phyloP scores from a whole-genome alignment of 2,797 vertebrate species.

The Simalia tracyae region DNA sequence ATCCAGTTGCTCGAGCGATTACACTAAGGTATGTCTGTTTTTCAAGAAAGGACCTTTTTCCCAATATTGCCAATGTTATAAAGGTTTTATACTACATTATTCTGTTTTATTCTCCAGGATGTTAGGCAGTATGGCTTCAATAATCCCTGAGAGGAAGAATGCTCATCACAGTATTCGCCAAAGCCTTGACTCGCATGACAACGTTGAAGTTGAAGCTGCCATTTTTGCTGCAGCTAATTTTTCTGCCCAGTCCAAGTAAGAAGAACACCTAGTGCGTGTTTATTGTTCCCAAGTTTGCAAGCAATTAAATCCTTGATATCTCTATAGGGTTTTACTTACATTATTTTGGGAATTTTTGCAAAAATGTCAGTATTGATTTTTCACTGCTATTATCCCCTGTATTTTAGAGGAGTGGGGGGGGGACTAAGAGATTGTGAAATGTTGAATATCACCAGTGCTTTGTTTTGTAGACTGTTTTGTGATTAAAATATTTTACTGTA shows the following conservation, averaged over 20 bases:
- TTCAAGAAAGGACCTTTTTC: not conserved
- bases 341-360: not conserved
- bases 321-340: not conserved
- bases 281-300: not conserved
- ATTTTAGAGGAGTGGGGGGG: not conserved
- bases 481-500: not conserved
- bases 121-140: constrained; percentile 96
- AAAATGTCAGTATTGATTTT: not conserved
- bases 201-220: constrained; percentile 96
- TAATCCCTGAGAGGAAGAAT: constrained; percentile 97
- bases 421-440: not conserved
- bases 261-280: not conserved
- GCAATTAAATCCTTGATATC: not conserved
- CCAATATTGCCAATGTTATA: not conserved
- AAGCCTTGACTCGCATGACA: constrained; percentile 97
- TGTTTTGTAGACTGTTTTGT: not conserved
- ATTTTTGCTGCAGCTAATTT: constrained; percentile 97
- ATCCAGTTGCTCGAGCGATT: constrained; percentile 95
- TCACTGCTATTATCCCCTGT: not conserved
- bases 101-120: constrained; percentile 76
- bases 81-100: not conserved
- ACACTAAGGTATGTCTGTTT: constrained; percentile 84
- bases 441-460: not conserved
- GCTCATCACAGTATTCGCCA: constrained; percentile 98
- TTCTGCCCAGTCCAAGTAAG: constrained; percentile 96